A percentile compares a stretch with the other conserved stretches of the same genome.
Conservation (phyloP, 1,140 invertebrate species). For the Drosophila fuyamai region DNA sequence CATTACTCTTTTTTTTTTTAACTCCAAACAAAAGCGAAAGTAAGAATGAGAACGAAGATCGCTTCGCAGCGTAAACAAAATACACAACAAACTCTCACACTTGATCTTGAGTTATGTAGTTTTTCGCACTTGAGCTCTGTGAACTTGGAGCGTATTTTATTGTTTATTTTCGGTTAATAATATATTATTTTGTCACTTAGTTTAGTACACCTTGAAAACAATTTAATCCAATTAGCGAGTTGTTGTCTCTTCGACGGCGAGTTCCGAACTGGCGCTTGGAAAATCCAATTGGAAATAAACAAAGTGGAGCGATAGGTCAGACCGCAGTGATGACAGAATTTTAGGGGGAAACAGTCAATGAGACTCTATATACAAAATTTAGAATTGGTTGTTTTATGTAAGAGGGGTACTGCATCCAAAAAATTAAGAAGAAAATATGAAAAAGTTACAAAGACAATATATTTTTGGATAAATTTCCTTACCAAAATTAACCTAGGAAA, state of each 20-base stretch:
- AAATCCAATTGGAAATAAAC: constrained; percentile 66
- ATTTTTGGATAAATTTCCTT: too few relatives aligned
- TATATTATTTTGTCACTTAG: constrained; percentile 3
- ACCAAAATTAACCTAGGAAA: too few relatives aligned
- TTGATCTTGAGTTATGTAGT: constrained; percentile 1
- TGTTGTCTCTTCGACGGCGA: constrained; percentile 33
- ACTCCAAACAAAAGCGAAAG: constrained; percentile 53
- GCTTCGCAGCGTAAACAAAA: constrained; percentile 41
- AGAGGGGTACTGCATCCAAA: too few relatives aligned
- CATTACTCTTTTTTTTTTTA: constrained; percentile 18
- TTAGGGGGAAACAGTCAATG: background rate
- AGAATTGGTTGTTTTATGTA: too few relatives aligned
- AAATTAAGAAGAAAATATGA: too few relatives aligned
- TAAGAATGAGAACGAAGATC: constrained; percentile 30
- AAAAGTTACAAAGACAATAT: too few relatives aligned
- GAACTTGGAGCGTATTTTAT: constrained; percentile 11
- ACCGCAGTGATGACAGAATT: background rate
- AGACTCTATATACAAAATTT: background rate
- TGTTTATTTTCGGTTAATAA: background rate
- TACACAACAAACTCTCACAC: constrained; percentile 6
- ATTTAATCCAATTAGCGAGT: constrained; percentile 38
- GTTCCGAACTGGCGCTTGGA: constrained; percentile 66
- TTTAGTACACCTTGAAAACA: constrained; percentile 31
- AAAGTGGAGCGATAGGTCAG: constrained; percentile 15
- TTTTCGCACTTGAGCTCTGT: constrained; percentile 13